A percentile compares a stretch with the other conserved stretches of the same genome.
Conservation (phyloP, 2,888 invertebrate species). For the Dryadula phaetusa region DNA sequence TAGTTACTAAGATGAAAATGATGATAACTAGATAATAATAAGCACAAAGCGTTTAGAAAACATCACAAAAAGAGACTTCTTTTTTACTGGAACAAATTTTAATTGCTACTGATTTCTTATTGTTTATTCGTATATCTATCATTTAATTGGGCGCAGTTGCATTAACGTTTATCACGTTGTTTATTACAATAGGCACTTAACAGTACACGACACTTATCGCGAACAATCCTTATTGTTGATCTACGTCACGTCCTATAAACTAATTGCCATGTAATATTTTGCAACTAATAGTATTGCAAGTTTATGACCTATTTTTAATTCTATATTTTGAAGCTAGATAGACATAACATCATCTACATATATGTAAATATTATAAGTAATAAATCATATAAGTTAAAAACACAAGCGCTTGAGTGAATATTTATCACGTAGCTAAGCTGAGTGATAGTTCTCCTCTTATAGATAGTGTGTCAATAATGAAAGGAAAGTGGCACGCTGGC, state of each 20-base stretch:
- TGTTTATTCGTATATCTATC: conserved; percentile 49
- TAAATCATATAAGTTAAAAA: not conserved
- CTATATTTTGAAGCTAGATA: not conserved
- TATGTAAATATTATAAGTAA: not conserved
- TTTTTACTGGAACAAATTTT: not conserved
- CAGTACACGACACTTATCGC: conserved; percentile 51
- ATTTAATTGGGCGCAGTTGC: conserved; percentile 54
- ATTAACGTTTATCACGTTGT: conserved; percentile 51
- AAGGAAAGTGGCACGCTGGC: conserved; percentile 78
- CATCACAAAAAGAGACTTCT: not conserved
- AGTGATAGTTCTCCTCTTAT: conserved; percentile 65
- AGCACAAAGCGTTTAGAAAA: too few species aligned
- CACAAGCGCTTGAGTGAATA: not conserved
- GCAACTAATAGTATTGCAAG: conserved; percentile 51
- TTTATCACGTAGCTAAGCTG: conserved; percentile 16
- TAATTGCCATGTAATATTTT: conserved; percentile 64
- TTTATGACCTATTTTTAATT: not conserved
- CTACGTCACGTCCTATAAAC: conserved; percentile 58
- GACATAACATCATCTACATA: too few species aligned
- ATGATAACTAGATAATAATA: not conserved
- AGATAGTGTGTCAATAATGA: conserved; percentile 82
- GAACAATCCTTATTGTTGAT: conserved; percentile 53
- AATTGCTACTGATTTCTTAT: conserved; percentile 32
- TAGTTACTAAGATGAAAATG: conserved; percentile 56
- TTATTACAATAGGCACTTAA: conserved; percentile 52